Evolutionary conservation across 2,113 vertebrate species (phyloP).

Genomic region (Rhadina sibilatrix): DNA sequence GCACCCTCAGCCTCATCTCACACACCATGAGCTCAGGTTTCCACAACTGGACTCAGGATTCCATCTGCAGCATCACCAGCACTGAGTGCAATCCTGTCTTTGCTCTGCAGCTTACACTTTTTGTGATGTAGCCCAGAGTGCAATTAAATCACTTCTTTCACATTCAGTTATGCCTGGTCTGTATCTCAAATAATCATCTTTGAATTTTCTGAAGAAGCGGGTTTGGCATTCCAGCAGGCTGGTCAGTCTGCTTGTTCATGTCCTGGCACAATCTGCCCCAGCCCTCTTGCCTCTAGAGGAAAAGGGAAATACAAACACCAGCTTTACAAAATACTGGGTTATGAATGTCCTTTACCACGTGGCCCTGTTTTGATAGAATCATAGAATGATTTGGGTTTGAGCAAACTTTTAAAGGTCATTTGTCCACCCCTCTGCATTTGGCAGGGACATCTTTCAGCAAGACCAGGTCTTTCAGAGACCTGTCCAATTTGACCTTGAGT

Average conservation of each 20-base stretch:
- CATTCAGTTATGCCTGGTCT: not conserved
- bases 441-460: not conserved
- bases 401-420: not conserved
- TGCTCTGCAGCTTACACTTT: not conserved
- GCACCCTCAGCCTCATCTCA: not conserved
- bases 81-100: not conserved
- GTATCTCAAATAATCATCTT: not conserved
- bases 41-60: not conserved
- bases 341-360: not conserved
- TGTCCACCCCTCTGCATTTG: not conserved
- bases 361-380: not conserved
- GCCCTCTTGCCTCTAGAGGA: not conserved
- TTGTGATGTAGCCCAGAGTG: not conserved
- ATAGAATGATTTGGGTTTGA: not conserved
- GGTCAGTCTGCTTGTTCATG: not conserved
- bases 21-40: not conserved
- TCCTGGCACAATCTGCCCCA: not conserved
- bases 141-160: not conserved
- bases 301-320: not conserved
- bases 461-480: not conserved
- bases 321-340: not conserved
- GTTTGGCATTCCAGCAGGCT: not conserved
- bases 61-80: not conserved
- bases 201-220: not conserved
- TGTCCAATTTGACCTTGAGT: not conserved